A percentile compares a stretch with the other conserved stretches of the same genome.
Conservation (phyloP, 2,888 invertebrate species). For the Lasiommata megera region DNA sequence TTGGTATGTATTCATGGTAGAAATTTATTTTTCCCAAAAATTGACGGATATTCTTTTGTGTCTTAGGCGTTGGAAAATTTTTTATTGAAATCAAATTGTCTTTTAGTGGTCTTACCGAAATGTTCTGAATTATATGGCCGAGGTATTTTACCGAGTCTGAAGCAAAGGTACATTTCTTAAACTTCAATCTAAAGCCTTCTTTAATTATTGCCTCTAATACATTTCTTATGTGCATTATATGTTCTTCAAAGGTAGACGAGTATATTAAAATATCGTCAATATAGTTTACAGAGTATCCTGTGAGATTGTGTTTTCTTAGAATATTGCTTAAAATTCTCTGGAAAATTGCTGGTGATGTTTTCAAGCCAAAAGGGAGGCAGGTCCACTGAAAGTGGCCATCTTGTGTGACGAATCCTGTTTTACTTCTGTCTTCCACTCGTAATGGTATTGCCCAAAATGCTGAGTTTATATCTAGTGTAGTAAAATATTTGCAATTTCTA, state of each 20-base stretch:
- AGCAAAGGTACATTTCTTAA: slow-evolving; percentile 35
- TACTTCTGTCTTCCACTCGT: slow-evolving; percentile 39
- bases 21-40: slow-evolving; percentile 37
- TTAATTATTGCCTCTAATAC: slow-evolving; percentile 28
- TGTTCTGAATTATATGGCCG: slow-evolving; percentile 36
- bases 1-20: slow-evolving; percentile 33
- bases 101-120: slow-evolving; percentile 34
- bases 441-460: slow-evolving; percentile 52
- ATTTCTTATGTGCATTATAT: slow-evolving; percentile 24
- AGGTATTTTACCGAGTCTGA: slow-evolving; percentile 30
- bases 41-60: slow-evolving; percentile 34
- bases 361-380: slow-evolving; percentile 23
- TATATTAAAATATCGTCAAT: slow-evolving; percentile 31
- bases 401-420: slow-evolving; percentile 39
- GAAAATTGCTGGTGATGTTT: slow-evolving; percentile 10
- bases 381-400: slow-evolving; percentile 42
- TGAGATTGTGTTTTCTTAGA: slow-evolving; percentile 13
- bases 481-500: slow-evolving; percentile 43
- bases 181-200: slow-evolving; percentile 37
- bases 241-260: slow-evolving; percentile 33
- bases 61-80: slow-evolving; percentile 31
- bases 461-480: slow-evolving; percentile 47
- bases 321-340: slow-evolving; percentile 8
- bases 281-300: slow-evolving; percentile 19
- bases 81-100: slow-evolving; percentile 33